phyloP scores from a whole-genome alignment of 2,797 vertebrate genomes.

The Bovichtus diacanthus region DNA sequence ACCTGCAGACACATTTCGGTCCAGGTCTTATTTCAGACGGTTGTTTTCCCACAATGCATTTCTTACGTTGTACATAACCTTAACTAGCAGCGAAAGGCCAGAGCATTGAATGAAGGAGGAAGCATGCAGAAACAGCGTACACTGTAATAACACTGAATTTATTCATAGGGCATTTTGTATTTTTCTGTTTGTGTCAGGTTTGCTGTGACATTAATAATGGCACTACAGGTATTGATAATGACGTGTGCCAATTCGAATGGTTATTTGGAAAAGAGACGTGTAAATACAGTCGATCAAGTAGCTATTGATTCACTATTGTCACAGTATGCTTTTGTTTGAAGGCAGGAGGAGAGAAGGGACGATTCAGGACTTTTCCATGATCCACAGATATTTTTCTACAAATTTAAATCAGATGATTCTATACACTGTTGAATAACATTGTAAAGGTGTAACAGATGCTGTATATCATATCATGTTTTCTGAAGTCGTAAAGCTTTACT shows the following conservation, averaged over 20 bases:
- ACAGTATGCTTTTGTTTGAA: constrained; percentile 81
- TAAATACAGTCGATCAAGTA: constrained; percentile 81
- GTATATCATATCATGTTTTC: constrained; percentile 85
- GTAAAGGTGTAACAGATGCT: constrained; percentile 87
- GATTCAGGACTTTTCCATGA: constrained; percentile 86
- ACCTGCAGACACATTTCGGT: constrained; percentile 51
- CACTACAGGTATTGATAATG: constrained; percentile 83
- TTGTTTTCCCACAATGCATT: constrained; percentile 70
- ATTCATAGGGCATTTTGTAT: constrained; percentile 84
- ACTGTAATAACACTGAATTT: constrained; percentile 87
- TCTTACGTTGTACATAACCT: constrained; percentile 74
- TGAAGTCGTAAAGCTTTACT: constrained; percentile 83
- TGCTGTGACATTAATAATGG: constrained; percentile 81
- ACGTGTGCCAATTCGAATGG: constrained; percentile 78
- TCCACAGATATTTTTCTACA: constrained; percentile 88
- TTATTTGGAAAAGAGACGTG: constrained; percentile 77
- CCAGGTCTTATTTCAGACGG: constrained; percentile 63
- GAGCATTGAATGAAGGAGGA: constrained; percentile 84
- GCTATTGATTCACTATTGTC: constrained; percentile 80
- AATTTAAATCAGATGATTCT: constrained; percentile 88
- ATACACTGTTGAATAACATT: constrained; percentile 87
- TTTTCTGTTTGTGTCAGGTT: constrained; percentile 82
- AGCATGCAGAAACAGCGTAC: constrained; percentile 82
- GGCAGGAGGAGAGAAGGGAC: constrained; percentile 83
- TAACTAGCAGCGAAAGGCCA: constrained; percentile 78